These are phyloP conservation scores for Sarcophaga subvicina DNA, from an alignment of 2,888 invertebrate genomes.

Conservation along the genomic window DNA sequence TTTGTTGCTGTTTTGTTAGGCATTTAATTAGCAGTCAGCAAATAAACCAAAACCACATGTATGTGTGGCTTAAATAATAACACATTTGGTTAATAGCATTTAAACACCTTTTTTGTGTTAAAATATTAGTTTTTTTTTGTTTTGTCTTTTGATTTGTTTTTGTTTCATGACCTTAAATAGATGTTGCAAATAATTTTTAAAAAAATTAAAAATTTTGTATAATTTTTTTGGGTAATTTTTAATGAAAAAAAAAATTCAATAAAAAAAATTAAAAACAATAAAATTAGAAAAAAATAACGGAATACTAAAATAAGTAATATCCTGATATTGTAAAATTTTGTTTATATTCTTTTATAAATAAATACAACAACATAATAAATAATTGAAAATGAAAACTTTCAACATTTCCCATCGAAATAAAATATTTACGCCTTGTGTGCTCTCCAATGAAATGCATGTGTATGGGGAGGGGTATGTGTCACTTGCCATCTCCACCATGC, in stretches of 20 bases:
- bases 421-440: no score
- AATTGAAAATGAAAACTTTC: no score
- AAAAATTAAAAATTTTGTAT: neutral
- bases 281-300: no score
- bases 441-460: no score
- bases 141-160: neutral
- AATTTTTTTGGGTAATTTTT: neutral
- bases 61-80: neutral
- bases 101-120: constrained; percentile 28
- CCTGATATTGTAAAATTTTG: no score
- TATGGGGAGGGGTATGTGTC: neutral
- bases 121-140: constrained; percentile 18
- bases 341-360: no score
- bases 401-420: no score
- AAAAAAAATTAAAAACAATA: no score
- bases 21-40: neutral
- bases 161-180: neutral
- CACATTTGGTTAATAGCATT: constrained; percentile 25
- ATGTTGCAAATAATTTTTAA: neutral
- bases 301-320: no score
- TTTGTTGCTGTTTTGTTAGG: neutral
- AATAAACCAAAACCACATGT: neutral
- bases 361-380: no score
- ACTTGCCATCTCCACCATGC: neutral
- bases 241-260: neutral